A percentile compares a stretch with the other conserved stretches of the same genome.
Evolutionary conservation across 53 echinoderm and acorn worm genomes (phyloP).

Genomic region (Paelopatides confundens): DNA sequence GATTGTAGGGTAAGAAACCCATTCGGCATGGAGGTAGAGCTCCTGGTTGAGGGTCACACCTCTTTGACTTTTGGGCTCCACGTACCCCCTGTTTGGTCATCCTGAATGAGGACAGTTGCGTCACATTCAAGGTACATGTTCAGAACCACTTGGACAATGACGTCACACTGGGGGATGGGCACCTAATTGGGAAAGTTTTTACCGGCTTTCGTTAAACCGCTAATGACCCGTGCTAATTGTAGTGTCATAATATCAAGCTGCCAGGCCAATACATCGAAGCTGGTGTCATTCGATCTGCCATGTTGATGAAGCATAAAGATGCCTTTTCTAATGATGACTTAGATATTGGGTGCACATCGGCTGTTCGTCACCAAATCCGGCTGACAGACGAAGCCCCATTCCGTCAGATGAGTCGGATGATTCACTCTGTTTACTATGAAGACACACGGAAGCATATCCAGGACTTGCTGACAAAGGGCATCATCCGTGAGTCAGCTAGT

Average conservation of each 20-base stretch:
- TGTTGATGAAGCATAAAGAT: not conserved
- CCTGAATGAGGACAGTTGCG: too few species aligned
- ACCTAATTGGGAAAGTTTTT: slow-evolving; percentile 15
- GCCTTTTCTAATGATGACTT: slow-evolving; percentile 51
- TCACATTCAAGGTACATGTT: too few species aligned
- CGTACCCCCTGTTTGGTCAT: too few species aligned
- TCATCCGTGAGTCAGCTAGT: slow-evolving; percentile 51
- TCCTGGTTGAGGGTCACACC: too few species aligned
- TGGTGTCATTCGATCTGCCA: not conserved
- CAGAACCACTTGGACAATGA: too few species aligned
- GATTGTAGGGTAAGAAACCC: too few species aligned
- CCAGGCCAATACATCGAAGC: slow-evolving; percentile 3
- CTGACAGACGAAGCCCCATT: slow-evolving; percentile 41
- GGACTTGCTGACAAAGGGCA: slow-evolving; percentile 43
- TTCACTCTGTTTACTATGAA: slow-evolving; percentile 25
- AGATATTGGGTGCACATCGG: slow-evolving; percentile 21
- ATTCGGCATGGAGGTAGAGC: too few species aligned
- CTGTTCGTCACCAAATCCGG: slow-evolving; percentile 38
- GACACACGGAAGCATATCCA: slow-evolving; percentile 36
- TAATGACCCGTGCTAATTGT: not conserved
- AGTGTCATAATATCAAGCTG: not conserved
- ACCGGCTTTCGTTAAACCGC: not conserved
- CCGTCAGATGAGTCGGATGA: slow-evolving; percentile 3
- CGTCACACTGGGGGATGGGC: too few species aligned
- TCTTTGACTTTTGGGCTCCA: too few species aligned